These are phyloP conservation scores for Venturia canescens DNA, from an alignment of 1,140 invertebrate genomes.

Conservation along the genomic window DNA sequence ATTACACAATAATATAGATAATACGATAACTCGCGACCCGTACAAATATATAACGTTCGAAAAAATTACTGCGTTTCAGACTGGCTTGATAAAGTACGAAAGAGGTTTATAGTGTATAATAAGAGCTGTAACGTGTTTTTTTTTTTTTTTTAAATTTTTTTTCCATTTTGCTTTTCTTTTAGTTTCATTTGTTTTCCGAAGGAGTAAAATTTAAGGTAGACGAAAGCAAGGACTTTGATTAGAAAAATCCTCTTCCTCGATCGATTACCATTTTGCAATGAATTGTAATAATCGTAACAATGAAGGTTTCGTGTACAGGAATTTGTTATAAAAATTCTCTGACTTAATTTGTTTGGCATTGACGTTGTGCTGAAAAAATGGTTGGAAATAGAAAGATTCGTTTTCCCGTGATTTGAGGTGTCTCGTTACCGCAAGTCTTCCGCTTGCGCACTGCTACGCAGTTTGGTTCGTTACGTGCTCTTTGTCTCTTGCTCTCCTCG, in stretches of 20 bases:
- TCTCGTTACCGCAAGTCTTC: not conserved
- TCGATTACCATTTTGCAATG: constrained; percentile 4
- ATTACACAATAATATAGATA: not conserved
- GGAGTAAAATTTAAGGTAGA: constrained; percentile 34
- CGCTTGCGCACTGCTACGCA: constrained; percentile 31
- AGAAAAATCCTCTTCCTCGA: not conserved
- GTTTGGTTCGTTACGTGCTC: not conserved
- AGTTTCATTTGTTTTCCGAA: not conserved
- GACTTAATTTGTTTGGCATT: constrained; percentile 32
- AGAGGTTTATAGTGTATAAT: constrained; percentile 38
- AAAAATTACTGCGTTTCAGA: constrained; percentile 44
- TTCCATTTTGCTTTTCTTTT: not conserved
- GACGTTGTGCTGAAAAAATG: constrained; percentile 41
- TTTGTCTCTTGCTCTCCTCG: not conserved
- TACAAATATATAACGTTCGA: constrained; percentile 37
- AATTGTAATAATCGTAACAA: constrained; percentile 18
- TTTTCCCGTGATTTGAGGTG: not conserved
- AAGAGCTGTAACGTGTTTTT: constrained; percentile 11
- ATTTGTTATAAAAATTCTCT: constrained; percentile 33
- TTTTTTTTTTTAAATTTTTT: not conserved
- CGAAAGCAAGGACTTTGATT: constrained; percentile 14
- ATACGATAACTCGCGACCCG: constrained; percentile 25
- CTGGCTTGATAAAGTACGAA: constrained; percentile 37
- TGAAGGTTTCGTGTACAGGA: constrained; percentile 15
- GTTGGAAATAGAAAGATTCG: constrained; percentile 38